These are phyloP conservation scores for Excalfactoria chinensis DNA, from an alignment of 2,113 vertebrate genomes.

Conservation along the genomic window DNA sequence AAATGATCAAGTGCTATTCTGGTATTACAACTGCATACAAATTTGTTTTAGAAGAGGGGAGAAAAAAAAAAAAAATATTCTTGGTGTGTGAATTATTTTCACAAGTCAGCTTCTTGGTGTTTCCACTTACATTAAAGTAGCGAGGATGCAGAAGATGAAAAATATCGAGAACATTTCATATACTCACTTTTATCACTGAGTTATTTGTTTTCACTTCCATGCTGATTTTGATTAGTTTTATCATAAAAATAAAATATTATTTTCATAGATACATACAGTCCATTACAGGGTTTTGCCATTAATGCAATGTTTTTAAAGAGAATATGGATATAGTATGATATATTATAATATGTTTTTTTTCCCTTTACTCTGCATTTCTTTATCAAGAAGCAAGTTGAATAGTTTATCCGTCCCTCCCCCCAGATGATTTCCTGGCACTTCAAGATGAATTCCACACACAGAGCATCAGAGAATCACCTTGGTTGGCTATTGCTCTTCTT, in stretches of 20 bases:
- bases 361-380: background rate
- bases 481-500: background rate
- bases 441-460: constrained; percentile 6
- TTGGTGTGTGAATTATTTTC: background rate
- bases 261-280: background rate
- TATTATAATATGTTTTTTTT: background rate
- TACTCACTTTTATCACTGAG: background rate
- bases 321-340: background rate
- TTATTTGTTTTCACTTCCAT: background rate
- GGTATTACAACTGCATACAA: background rate
- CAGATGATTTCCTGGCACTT: constrained; percentile 13
- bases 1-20: background rate
- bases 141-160: background rate
- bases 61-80: background rate
- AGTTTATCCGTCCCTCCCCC: background rate
- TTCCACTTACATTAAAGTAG: background rate
- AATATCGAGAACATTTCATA: background rate
- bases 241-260: background rate
- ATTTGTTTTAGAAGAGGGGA: background rate
- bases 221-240: background rate
- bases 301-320: background rate
- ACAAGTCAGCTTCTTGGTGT: background rate
- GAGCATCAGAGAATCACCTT: constrained; percentile 9
- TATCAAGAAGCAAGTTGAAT: background rate
- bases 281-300: background rate